Evolutionary conservation across 2,797 vertebrate genomes (phyloP), one percentile per base, ranked within the genome.

Genomic region (Anniella stebbinsi): DNA sequence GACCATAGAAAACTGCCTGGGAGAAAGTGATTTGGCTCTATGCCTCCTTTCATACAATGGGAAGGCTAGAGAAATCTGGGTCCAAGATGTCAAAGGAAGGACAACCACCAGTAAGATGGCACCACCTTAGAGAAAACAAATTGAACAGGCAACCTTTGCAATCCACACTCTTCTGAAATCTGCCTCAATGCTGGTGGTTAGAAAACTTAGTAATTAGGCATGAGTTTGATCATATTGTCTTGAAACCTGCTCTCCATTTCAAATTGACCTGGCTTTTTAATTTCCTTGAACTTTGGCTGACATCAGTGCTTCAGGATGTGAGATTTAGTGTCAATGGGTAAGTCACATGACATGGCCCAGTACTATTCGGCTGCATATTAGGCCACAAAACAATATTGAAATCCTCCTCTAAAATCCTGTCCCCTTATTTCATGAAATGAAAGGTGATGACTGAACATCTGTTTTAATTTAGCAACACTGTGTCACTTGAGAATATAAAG

Each of bases 401-500:
- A 81, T 0, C 0, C 48, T 87, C 6, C 9, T 70, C 51, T 67
- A 77, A 87, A 80, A 70, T 76, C 9, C n/a, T 25, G 72, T 38
- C 4, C 23, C 36, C 60, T 51, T 13, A 54, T 45, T n/a, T 48
- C 51, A 82, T 83, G 33, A 30, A 81, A 76, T 63, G 48, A 10
- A 1, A 48, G 33, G 72, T 86, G 33, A 45, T 54, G 4, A 28
- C 87, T 51, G 72, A 54, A 81, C 21, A 60, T 41, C 87, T 80
- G 21, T 82, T 67, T 81, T 13, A 73, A 72, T 82, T 90, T 89
- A 92, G 12, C 54, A 81, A 67, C n/a, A 12, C 11, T 76, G 12
- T 63, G 1, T 4, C 54, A 80, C 66, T 77, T 87, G 84, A 91
- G 33, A 91, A 77, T 72, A 36, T 88, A 77, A 70, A 86, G 41